Conservation (phyloP, 2,888 invertebrate genomes). For the Hydropsyche betteni region DNA sequence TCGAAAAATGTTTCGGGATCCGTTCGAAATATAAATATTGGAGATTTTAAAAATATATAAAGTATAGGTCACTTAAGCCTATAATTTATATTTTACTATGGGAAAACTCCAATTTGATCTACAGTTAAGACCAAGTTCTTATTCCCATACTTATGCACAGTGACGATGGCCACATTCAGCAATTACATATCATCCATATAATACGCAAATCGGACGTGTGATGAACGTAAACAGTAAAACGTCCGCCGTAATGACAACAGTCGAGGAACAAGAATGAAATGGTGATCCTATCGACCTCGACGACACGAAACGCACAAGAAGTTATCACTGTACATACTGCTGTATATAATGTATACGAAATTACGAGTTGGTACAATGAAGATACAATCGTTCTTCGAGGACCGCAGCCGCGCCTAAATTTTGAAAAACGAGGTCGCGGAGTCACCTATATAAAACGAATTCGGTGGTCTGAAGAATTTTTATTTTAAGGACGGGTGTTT, state of each 20-base stretch:
- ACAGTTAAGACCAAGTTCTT: not conserved
- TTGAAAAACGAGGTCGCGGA: slow-evolving; percentile 19
- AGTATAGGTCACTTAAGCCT: too few species aligned
- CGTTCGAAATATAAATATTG: too few species aligned
- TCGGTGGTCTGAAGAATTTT: too few species aligned
- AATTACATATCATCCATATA: slow-evolving; percentile 5
- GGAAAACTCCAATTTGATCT: too few species aligned
- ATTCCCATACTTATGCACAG: not conserved
- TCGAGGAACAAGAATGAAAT: slow-evolving; percentile 7
- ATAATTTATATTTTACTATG: too few species aligned
- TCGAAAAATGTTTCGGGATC: too few species aligned
- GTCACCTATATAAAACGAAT: too few species aligned
- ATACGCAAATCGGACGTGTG: not conserved
- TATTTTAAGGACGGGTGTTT: too few species aligned
- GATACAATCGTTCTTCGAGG: not conserved
- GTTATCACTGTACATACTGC: not conserved
- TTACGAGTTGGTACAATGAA: not conserved
- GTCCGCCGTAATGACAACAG: slow-evolving; percentile 19
- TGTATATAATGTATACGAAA: not conserved
- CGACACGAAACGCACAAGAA: not conserved
- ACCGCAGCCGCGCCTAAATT: slow-evolving; percentile 9
- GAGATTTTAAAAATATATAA: too few species aligned
- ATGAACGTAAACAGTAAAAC: not conserved
- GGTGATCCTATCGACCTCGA: slow-evolving; percentile 23
- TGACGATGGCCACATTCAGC: slow-evolving; percentile 1